These are phyloP conservation scores for Panthera uncia DNA, from an alignment of 2,113 vertebrate species.

Conservation along the genomic window DNA sequence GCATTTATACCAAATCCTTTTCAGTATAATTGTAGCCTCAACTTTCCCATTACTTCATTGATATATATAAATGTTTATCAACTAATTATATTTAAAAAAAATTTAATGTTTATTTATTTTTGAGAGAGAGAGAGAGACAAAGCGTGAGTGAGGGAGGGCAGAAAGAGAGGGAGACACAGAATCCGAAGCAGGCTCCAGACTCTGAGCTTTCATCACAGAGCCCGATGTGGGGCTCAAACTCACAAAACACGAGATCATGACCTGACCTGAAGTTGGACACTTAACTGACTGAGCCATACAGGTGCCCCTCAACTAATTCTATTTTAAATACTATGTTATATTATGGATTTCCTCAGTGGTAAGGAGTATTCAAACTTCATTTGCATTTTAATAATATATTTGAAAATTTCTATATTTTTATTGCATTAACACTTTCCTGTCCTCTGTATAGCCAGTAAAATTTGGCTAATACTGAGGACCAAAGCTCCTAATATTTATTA, in stretches of 20 bases:
- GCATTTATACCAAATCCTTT: background rate
- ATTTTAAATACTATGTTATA: constrained; percentile 17
- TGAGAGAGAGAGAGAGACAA: too few species aligned
- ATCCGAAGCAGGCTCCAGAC: too few species aligned
- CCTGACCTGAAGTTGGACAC: too few species aligned
- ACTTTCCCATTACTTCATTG: background rate
- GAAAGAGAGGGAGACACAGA: too few species aligned
- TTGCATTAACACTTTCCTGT: background rate
- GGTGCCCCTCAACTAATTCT: background rate
- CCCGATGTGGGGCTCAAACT: too few species aligned
- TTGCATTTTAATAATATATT: background rate
- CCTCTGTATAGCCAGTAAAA: background rate
- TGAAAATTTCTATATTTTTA: constrained; percentile 16
- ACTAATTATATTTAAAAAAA: background rate
- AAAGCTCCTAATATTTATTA: constrained; percentile 21
- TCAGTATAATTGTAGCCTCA: background rate
- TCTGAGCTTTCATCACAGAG: too few species aligned
- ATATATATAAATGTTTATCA: constrained; percentile 4
- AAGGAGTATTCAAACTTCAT: background rate
- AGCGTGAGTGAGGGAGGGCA: too few species aligned
- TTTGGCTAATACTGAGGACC: background rate
- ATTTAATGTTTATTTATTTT: too few species aligned
- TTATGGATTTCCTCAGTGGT: background rate
- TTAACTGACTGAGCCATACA: too few species aligned
- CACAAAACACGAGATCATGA: too few species aligned